Evolutionary conservation across 1,140 invertebrate species (phyloP).

Genomic region (Psix sp.): DNA sequence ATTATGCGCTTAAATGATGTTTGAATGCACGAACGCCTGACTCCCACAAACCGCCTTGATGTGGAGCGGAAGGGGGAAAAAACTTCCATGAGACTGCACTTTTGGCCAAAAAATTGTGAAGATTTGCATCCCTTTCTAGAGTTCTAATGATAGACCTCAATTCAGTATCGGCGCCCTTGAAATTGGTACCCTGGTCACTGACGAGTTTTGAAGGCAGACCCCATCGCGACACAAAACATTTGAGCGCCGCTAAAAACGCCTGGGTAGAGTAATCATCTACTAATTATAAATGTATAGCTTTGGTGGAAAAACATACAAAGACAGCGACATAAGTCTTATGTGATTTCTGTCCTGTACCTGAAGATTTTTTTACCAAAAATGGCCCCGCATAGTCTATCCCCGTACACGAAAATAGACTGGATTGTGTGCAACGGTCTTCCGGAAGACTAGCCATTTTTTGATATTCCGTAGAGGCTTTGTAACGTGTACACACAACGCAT

Average conservation of each 20-base stretch:
- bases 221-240: not conserved
- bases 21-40: not conserved
- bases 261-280: not conserved
- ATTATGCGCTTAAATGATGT: not conserved
- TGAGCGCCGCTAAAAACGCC: not conserved
- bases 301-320: conserved; percentile 1
- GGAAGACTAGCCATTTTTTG: not conserved
- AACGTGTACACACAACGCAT: not conserved
- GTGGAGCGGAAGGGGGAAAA: not conserved
- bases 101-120: not conserved
- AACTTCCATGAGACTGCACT: not conserved
- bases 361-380: not conserved
- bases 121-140: not conserved
- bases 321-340: not conserved
- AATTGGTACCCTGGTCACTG: conserved; percentile 1
- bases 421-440: not conserved
- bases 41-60: not conserved
- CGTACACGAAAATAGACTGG: not conserved
- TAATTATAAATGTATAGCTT: not conserved
- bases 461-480: not conserved
- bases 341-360: conserved; percentile 1
- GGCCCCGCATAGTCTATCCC: not conserved
- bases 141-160: not conserved
- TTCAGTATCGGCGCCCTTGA: not conserved
- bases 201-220: not conserved